These are phyloP conservation scores for Cepphus grylle DNA, from an alignment of 2,113 vertebrate genomes.

Conservation along the genomic window DNA sequence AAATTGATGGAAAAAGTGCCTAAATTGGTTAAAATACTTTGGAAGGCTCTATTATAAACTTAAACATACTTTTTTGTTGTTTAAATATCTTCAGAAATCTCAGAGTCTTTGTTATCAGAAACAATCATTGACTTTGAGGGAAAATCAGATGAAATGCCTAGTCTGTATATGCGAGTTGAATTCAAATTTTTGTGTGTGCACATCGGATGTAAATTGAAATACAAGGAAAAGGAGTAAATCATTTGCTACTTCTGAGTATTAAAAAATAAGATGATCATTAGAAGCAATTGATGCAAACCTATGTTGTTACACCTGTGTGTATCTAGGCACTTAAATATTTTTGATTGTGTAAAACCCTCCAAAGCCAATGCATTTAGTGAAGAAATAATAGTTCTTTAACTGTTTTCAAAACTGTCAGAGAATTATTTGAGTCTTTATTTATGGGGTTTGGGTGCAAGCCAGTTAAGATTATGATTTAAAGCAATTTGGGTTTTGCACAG, in stretches of 20 bases:
- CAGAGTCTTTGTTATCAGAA: not conserved
- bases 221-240: not conserved
- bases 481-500: not conserved
- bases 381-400: not conserved
- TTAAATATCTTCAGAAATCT: not conserved
- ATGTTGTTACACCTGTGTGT: not conserved
- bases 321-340: not conserved
- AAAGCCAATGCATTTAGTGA: not conserved
- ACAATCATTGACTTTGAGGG: not conserved
- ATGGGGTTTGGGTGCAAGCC: not conserved
- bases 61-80: not conserved
- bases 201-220: not conserved
- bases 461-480: not conserved
- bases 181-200: not conserved
- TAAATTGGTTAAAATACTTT: not conserved
- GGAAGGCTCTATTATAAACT: not conserved
- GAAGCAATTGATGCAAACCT: not conserved
- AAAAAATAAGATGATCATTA: not conserved
- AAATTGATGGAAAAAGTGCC: not conserved
- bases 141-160: not conserved
- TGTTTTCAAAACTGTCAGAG: not conserved
- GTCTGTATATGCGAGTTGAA: not conserved
- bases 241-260: not conserved
- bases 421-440: not conserved
- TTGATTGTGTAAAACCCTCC: not conserved